Percentiles rank a stretch among this genome's conserved stretches.
phyloP scores from a whole-genome alignment of 2,797 vertebrate genomes.

The Myripristis murdjan region DNA sequence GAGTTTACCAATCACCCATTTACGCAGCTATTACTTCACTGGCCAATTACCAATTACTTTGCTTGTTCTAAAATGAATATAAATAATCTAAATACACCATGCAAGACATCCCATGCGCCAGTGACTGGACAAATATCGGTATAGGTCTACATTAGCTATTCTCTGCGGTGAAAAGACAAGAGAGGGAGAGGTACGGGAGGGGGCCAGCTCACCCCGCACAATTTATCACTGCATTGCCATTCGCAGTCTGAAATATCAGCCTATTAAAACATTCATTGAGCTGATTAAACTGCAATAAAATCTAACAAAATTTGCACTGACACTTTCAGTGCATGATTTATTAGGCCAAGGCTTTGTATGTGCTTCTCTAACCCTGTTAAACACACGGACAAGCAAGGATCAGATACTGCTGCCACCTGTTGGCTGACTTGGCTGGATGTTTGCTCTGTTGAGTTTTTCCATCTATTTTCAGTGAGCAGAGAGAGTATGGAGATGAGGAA shows the following conservation, averaged over 20 bases:
- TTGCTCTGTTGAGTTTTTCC: not conserved
- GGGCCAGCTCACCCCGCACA: slow-evolving; percentile 36
- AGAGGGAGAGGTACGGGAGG: slow-evolving; percentile 3
- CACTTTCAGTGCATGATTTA: slow-evolving; percentile 78
- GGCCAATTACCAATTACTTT: slow-evolving; percentile 31
- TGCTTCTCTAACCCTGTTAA: slow-evolving; percentile 32
- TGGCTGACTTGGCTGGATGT: slow-evolving; percentile 44
- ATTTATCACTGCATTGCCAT: slow-evolving; percentile 78
- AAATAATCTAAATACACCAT: slow-evolving; percentile 41
- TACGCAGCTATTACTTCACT: slow-evolving; percentile 1
- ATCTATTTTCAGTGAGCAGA: not conserved
- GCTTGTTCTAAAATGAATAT: slow-evolving; percentile 45
- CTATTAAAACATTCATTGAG: slow-evolving; percentile 85
- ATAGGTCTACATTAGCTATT: slow-evolving; percentile 56
- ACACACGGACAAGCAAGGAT: slow-evolving; percentile 37
- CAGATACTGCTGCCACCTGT: slow-evolving; percentile 78
- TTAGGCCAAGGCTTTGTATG: slow-evolving; percentile 49
- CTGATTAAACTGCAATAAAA: slow-evolving; percentile 86
- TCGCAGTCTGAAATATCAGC: slow-evolving; percentile 81
- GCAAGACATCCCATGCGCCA: slow-evolving; percentile 35
- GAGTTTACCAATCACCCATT: slow-evolving; percentile 22
- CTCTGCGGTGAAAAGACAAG: slow-evolving; percentile 40
- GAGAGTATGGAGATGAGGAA: not conserved
- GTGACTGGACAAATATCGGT: slow-evolving; percentile 59
- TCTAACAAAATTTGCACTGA: slow-evolving; percentile 78